Conservation (phyloP, 2,113 vertebrate species). For the Oostethus manadensis region DNA sequence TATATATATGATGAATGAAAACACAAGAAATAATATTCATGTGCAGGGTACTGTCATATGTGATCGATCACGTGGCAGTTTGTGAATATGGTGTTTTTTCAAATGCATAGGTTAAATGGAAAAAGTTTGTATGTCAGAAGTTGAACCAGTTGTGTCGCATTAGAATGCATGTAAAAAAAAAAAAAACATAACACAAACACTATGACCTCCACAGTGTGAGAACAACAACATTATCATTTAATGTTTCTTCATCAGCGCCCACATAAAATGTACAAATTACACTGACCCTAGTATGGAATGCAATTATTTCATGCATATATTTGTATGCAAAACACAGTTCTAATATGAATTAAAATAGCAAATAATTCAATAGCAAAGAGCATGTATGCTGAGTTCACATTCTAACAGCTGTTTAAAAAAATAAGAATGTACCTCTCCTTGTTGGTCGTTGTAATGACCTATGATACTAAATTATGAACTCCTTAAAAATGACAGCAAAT, state of each 20-base stretch:
- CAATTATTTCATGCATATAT: background rate
- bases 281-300: background rate
- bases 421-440: background rate
- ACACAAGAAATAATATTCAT: constrained; percentile 5
- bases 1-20: constrained; percentile 16
- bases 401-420: background rate
- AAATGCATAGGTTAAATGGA: background rate
- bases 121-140: background rate
- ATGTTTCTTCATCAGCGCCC: background rate
- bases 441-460: too few relatives aligned
- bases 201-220: constrained; percentile 1
- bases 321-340: background rate
- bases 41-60: background rate
- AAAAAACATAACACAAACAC: background rate
- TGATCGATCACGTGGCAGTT: background rate
- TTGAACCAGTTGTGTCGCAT: constrained; percentile 11
- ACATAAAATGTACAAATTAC: background rate
- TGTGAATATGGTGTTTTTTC: background rate
- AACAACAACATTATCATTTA: background rate
- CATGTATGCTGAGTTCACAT: background rate
- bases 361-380: background rate
- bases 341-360: background rate
- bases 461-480: too few relatives aligned
- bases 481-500: too few relatives aligned
- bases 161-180: constrained; percentile 12